A percentile compares a stretch with the other conserved stretches of the same genome.
Evolutionary conservation across 2,797 vertebrate species (phyloP).

Genomic region (Pachyuromys duprasi): DNA sequence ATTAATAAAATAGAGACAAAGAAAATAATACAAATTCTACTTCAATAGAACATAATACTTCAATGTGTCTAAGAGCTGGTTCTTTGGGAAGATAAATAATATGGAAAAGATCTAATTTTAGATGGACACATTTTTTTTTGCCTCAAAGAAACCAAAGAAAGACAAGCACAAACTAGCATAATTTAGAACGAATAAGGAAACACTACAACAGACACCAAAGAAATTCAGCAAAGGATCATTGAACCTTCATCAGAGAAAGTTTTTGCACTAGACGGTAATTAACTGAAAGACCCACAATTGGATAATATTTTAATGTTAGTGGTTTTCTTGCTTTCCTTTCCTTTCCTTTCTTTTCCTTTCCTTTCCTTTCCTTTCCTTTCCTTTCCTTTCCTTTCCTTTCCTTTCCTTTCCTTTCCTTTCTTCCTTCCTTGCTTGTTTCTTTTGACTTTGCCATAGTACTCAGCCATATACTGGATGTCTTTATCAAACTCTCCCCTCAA

Average conservation of each 20-base stretch:
- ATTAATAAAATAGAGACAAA: not conserved
- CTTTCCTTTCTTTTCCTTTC: too few species aligned
- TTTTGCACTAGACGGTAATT: not conserved
- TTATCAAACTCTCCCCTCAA: not conserved
- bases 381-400: too few species aligned
- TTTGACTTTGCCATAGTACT: not conserved
- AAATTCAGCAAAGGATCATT: not conserved
- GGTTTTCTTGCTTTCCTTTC: not conserved
- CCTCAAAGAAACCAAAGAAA: not conserved
- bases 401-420: too few species aligned
- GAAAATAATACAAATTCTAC: not conserved
- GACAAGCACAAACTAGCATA: not conserved
- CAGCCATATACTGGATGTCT: not conserved
- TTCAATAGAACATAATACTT: too few species aligned
- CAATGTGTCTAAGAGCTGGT: not conserved
- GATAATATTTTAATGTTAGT: not conserved
- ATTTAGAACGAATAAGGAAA: not conserved
- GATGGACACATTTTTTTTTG: not conserved
- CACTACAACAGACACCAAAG: not conserved
- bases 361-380: too few species aligned
- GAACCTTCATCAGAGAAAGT: not conserved
- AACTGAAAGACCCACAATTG: not conserved
- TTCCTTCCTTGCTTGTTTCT: not conserved
- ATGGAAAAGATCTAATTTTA: not conserved
- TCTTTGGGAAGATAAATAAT: not conserved